phyloP scores from a whole-genome alignment of 2,797 vertebrate genomes.

The Tolypeutes matacus region DNA sequence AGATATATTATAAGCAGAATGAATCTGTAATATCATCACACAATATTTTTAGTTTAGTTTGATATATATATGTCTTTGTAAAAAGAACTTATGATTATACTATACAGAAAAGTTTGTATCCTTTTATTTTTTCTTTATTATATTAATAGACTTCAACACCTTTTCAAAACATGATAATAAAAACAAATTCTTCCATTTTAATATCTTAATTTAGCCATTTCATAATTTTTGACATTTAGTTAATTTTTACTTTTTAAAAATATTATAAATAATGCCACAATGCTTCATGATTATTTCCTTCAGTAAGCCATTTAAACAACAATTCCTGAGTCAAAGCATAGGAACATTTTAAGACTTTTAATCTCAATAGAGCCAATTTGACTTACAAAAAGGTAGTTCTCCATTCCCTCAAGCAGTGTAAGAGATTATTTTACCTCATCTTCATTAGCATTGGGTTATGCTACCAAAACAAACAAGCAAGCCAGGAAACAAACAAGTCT shows the following conservation, averaged over 20 bases:
- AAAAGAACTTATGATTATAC: not conserved
- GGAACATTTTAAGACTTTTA: not conserved
- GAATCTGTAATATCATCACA: not conserved
- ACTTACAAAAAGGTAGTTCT: not conserved
- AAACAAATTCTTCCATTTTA: not conserved
- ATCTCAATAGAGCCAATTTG: not conserved
- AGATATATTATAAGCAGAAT: not conserved
- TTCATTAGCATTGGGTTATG: not conserved
- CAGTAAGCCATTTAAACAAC: not conserved
- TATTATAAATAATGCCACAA: not conserved
- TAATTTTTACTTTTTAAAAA: constrained; percentile 7
- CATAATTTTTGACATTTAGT: not conserved
- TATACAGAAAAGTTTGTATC: not conserved
- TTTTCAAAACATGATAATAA: not conserved
- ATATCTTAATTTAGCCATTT: not conserved
- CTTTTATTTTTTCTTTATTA: not conserved
- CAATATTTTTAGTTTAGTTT: not conserved
- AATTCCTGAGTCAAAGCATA: not conserved
- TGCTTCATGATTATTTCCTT: not conserved
- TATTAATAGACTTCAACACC: not conserved
- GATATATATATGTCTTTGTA: not conserved
- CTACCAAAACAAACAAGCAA: not conserved
- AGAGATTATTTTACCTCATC: not conserved
- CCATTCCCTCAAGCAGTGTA: not conserved
- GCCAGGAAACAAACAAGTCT: not conserved